These are phyloP conservation scores for Drosophila engyochracea DNA, from an alignment of 2,888 invertebrate genomes.

Conservation along the genomic window DNA sequence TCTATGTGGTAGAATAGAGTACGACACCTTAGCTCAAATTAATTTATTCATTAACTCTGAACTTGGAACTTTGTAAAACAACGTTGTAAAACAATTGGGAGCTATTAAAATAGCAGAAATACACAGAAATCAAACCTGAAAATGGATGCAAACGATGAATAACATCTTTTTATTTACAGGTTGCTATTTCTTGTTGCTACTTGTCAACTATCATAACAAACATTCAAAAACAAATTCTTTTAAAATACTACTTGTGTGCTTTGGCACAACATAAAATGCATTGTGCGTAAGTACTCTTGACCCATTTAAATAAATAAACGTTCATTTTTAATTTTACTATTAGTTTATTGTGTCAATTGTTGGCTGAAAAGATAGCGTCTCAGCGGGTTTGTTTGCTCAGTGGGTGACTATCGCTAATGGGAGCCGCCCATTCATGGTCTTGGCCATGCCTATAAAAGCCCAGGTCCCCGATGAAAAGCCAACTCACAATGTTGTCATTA, in stretches of 20 bases:
- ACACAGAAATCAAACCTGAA: background rate
- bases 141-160: background rate
- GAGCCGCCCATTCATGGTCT: slow-evolving; percentile 2
- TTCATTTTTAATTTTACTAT: background rate
- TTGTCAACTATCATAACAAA: background rate
- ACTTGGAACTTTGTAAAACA: slow-evolving; percentile 54
- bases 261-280: background rate
- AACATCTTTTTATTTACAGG: too few species aligned
- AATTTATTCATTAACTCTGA: slow-evolving; percentile 40
- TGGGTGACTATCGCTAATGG: slow-evolving; percentile 49
- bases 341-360: slow-evolving; percentile 24
- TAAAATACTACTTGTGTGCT: background rate
- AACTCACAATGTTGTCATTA: slow-evolving; percentile 46
- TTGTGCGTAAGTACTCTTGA: slow-evolving; percentile 19
- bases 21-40: slow-evolving; percentile 9
- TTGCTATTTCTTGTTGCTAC: background rate
- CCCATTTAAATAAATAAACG: slow-evolving; percentile 17
- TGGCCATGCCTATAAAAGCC: slow-evolving; percentile 57
- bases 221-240: background rate
- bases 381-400: slow-evolving; percentile 49
- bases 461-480: background rate
- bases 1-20: slow-evolving; percentile 85
- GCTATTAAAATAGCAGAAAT: slow-evolving; percentile 27
- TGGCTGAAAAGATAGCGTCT: slow-evolving; percentile 42
- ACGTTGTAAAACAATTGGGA: background rate